Conservation (phyloP, 2,113 vertebrate species). For the Elanoides forficatus region DNA sequence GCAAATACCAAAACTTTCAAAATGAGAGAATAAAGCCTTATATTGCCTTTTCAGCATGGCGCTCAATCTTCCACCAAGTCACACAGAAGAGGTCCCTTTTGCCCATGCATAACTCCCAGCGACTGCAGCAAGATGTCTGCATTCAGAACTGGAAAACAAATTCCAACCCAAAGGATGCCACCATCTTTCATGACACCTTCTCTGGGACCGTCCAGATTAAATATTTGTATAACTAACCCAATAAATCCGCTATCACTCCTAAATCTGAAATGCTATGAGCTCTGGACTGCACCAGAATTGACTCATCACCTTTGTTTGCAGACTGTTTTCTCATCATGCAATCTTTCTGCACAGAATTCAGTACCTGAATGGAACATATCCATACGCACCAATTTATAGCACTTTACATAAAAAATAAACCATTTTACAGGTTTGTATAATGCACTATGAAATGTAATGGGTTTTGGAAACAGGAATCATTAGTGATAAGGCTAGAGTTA, state of each 20-base stretch:
- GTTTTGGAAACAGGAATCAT: background rate
- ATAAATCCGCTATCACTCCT: background rate
- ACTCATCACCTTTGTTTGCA: background rate
- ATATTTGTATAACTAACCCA: background rate
- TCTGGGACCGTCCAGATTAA: background rate
- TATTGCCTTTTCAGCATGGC: background rate
- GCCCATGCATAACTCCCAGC: fast-evolving
- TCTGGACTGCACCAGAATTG: background rate
- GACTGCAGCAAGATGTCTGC: background rate
- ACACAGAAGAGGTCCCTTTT: background rate
- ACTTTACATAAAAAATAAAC: background rate
- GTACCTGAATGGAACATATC: background rate
- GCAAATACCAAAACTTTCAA: background rate
- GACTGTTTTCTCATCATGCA: background rate
- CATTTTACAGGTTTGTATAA: background rate
- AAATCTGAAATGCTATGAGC: background rate
- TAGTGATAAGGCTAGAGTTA: background rate
- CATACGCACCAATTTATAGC: background rate
- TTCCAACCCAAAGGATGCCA: background rate
- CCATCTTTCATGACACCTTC: background rate
- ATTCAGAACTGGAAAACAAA: background rate
- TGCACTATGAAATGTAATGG: background rate
- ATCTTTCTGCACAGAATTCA: background rate
- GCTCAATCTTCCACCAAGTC: background rate
- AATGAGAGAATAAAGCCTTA: background rate